These are phyloP conservation scores for Hippopotamus amphibius DNA, from an alignment of 2,113 vertebrate genomes.

Conservation along the genomic window DNA sequence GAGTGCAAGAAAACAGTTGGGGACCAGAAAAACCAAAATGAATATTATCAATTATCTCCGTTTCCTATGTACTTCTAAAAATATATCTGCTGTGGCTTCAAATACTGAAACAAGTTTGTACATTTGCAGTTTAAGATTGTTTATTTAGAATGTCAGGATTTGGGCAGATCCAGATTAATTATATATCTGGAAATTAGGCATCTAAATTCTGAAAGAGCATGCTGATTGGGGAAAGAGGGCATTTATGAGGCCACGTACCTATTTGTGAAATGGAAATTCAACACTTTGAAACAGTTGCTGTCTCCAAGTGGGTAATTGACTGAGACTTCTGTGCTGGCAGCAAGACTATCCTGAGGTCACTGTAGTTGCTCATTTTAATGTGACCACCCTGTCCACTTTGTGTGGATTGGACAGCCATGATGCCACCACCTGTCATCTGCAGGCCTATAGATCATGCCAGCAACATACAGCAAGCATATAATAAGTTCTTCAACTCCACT, in stretches of 20 bases:
- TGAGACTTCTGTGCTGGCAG: not conserved
- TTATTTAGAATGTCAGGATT: not conserved
- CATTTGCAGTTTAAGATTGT: not conserved
- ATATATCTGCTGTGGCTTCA: not conserved
- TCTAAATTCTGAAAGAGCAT: not conserved
- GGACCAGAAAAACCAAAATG: not conserved
- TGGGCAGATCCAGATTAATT: not conserved
- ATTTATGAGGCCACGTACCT: too few relatives aligned
- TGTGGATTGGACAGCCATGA: not conserved
- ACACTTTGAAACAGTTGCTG: not conserved
- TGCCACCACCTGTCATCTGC: not conserved
- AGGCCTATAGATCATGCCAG: not conserved
- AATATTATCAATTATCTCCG: not conserved
- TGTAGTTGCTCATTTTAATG: not conserved
- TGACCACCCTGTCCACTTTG: not conserved
- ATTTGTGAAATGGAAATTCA: not conserved
- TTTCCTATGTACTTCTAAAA: not conserved
- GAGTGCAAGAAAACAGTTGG: not conserved
- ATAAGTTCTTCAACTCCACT: not conserved
- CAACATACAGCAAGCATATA: not conserved
- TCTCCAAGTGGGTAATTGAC: not conserved
- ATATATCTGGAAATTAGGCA: not conserved
- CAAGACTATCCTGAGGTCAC: not conserved
- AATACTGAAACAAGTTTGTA: not conserved
- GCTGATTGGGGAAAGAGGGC: not conserved